A percentile compares a stretch with the other conserved stretches of the same genome.
Conservation (phyloP, 2,797 vertebrate species). For the Natrix natrix region DNA sequence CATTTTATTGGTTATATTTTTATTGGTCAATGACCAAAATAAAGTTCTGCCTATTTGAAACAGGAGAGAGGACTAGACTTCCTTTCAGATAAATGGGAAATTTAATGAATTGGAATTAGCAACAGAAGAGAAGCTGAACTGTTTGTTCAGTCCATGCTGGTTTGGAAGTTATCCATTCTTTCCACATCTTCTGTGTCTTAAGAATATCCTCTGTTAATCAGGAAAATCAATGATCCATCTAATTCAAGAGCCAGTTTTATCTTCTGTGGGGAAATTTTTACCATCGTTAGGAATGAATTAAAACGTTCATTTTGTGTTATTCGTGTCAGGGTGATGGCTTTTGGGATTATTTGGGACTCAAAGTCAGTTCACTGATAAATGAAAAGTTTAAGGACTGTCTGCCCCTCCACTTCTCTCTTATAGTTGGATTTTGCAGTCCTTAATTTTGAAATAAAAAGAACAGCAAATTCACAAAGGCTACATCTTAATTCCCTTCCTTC, state of each 20-base stretch:
- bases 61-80: neutral
- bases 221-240: constrained; percentile 16
- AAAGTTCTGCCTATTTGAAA: neutral
- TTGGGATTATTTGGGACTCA: neutral
- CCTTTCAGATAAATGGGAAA: neutral
- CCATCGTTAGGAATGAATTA: neutral
- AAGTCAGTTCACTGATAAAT: neutral
- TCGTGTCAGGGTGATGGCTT: neutral
- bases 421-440: neutral
- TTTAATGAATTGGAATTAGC: neutral
- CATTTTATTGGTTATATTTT: neutral
- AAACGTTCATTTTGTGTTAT: neutral
- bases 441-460: neutral
- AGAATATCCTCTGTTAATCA: constrained; percentile 20
- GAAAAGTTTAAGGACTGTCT: neutral
- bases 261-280: neutral
- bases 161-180: constrained; percentile 6
- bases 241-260: neutral
- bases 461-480: neutral
- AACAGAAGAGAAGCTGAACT: neutral
- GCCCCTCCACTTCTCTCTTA: neutral
- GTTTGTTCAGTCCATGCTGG: neutral
- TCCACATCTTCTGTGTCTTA: neutral
- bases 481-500: neutral
- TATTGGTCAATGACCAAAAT: neutral